These are phyloP conservation scores for Rhynchonycteris naso DNA, from an alignment of 2,797 vertebrate genomes.

Conservation along the genomic window DNA sequence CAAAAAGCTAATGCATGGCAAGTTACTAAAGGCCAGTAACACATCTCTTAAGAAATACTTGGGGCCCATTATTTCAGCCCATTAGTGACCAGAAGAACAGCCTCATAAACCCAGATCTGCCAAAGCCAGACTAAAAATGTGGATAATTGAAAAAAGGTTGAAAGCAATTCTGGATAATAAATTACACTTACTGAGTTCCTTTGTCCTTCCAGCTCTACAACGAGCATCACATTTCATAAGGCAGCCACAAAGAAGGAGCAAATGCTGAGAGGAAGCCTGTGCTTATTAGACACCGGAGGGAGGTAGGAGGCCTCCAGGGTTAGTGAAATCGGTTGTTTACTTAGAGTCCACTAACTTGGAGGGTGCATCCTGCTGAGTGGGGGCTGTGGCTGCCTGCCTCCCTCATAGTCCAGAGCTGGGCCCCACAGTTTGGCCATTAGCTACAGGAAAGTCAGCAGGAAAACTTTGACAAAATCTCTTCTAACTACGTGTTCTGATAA, in stretches of 20 bases:
- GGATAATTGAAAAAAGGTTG: conserved; percentile 74
- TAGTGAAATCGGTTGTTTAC: conserved; percentile 78
- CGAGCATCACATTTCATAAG: conserved; percentile 70
- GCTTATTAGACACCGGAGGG: conserved; percentile 78
- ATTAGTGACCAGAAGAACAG: conserved; percentile 66
- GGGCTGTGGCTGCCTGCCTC: neutral
- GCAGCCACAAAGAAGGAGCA: conserved; percentile 61
- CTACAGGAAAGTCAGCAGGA: conserved; percentile 78
- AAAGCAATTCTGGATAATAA: conserved; percentile 72
- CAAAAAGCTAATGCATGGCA: conserved; percentile 34
- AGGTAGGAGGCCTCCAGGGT: conserved; percentile 67
- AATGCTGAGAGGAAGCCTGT: conserved; percentile 49
- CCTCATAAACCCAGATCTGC: conserved; percentile 71
- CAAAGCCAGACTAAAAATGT: conserved; percentile 70
- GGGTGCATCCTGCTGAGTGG: conserved; percentile 46
- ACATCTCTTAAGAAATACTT: conserved; percentile 59
- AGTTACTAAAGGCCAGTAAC: conserved; percentile 43
- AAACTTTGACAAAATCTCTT: conserved; percentile 74
- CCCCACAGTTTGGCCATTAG: conserved; percentile 75
- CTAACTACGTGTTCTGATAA: conserved; percentile 50
- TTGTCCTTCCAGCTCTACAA: conserved; percentile 64
- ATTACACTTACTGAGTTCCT: conserved; percentile 71
- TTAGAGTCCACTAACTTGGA: conserved; percentile 67
- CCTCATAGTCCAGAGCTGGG: conserved; percentile 59
- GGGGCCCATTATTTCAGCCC: conserved; percentile 54